These are phyloP conservation scores for Mylabris phalerata DNA, from an alignment of 1,140 invertebrate genomes.

Conservation along the genomic window DNA sequence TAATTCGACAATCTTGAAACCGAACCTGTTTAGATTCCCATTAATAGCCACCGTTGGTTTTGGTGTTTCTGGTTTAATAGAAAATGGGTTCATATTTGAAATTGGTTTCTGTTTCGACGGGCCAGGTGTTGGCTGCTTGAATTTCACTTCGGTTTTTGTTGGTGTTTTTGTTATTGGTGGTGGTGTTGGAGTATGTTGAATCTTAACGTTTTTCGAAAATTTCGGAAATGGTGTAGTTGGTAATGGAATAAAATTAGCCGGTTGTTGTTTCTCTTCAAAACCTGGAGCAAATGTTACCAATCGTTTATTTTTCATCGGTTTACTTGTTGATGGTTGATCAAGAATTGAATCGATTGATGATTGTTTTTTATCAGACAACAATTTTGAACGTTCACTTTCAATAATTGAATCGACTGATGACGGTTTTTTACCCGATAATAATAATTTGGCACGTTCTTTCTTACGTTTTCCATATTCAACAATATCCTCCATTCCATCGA, in stretches of 20 bases:
- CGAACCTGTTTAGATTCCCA: not conserved
- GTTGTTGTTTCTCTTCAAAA: not conserved
- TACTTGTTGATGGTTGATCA: not conserved
- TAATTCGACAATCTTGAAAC: not conserved
- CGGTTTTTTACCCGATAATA: slow-evolving; percentile 25
- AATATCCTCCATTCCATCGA: slow-evolving; percentile 57
- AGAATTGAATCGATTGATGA: not conserved
- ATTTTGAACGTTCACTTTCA: slow-evolving; percentile 39
- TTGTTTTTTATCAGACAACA: slow-evolving; percentile 4
- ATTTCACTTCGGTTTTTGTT: not conserved
- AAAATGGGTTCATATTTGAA: not conserved
- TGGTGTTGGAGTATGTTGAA: not conserved
- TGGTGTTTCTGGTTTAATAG: not conserved
- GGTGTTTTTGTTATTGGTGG: too few relatives aligned
- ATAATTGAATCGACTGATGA: not conserved
- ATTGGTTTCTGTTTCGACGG: too few relatives aligned
- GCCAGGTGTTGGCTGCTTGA: not conserved
- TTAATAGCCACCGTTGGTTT: not conserved
- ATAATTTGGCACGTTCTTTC: slow-evolving; percentile 44
- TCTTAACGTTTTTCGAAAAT: not conserved
- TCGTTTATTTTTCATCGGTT: not conserved
- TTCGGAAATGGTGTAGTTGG: slow-evolving; percentile 7
- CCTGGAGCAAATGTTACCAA: not conserved
- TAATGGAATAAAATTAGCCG: not conserved
- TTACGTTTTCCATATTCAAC: slow-evolving; percentile 50